Base-by-base conservation (phyloP, 2,113 vertebrate genomes). In the Alaudala cheleensis region DNA sequence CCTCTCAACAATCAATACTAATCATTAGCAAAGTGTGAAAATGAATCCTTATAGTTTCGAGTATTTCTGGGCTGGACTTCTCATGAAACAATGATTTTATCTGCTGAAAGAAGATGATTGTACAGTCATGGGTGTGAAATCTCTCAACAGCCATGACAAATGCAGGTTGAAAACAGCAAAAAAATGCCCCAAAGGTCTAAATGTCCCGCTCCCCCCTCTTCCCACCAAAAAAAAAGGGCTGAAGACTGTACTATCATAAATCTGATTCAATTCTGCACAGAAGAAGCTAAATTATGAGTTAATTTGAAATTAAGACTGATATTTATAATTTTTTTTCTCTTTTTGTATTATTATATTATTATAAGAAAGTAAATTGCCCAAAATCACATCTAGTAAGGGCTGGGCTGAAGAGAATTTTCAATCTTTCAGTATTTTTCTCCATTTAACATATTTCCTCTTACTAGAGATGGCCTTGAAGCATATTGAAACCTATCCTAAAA, bases 171-270 rank as follows among this genome's bases (percentile, higher is more conserved):
- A 28, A 85, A 54, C 4, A 81, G 39, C 15, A 88, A 20, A 57
- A 80, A 83, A 83, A 54, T 4, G 19, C 10, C 21, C 12, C 50
- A 74, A 58, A 54, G 14, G 13, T 34, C n/a, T 45, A 14, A 60
- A 45, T 4, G 11, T 22, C 31, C 37, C 39, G 3, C 7, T 14
- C 9, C 7, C 0, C 5, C 1, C 5, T 12, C 40, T 15, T 42
- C 40, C 10, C 4, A 37, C 0, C 2, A 11, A 44, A 14, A 26
- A 12, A 14, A 1, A 12, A 14, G 11, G 28, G 4, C 21, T 50
- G 18, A 49, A 21, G 20, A 22, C 5, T 21, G 14, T 37, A 18
- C 3, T 42, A 12, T 28, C 9, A 67, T 1, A 64, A 87, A 47
- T 47, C 56, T 60, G 33, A 60, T 78, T 81, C 34, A 62, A 2